Percentiles rank a stretch among this genome's conserved stretches.
These are phyloP conservation scores for Romanogobio albipinnatus DNA, from an alignment of 2,113 vertebrate genomes.

Conservation along the genomic window DNA sequence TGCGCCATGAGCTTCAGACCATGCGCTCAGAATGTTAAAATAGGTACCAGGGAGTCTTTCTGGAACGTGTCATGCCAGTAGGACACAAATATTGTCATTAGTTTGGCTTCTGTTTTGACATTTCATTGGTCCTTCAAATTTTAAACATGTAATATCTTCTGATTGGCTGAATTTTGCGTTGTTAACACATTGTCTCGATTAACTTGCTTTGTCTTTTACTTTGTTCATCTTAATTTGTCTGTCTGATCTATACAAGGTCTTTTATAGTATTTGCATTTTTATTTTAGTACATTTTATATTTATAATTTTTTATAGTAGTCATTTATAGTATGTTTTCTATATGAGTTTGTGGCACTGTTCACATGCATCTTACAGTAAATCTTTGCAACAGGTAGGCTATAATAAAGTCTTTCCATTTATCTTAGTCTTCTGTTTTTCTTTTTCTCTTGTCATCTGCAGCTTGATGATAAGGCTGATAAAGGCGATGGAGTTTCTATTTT, in stretches of 20 bases:
- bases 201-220: neutral
- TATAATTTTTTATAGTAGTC: neutral
- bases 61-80: too few species aligned
- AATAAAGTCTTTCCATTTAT: neutral
- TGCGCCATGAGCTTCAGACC: too few species aligned
- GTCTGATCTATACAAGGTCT: neutral
- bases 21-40: too few species aligned
- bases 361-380: neutral
- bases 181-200: neutral
- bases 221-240: neutral
- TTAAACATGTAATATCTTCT: neutral
- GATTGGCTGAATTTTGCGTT: neutral
- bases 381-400: neutral
- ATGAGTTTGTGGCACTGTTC: neutral
- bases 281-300: neutral
- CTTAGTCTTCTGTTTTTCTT: neutral
- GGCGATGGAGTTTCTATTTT: constrained; percentile 45
- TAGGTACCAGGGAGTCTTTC: too few species aligned
- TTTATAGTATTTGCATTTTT: neutral
- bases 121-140: neutral
- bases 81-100: too few species aligned
- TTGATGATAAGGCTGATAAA: constrained; percentile 52
- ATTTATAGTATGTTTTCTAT: neutral
- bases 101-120: too few species aligned
- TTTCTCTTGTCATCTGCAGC: constrained; percentile 38